Percentiles rank a stretch among this genome's conserved stretches.
These are phyloP conservation scores for Cyprinodon brontotheroides DNA, from an alignment of 2,113 vertebrate genomes.

Conservation along the genomic window DNA sequence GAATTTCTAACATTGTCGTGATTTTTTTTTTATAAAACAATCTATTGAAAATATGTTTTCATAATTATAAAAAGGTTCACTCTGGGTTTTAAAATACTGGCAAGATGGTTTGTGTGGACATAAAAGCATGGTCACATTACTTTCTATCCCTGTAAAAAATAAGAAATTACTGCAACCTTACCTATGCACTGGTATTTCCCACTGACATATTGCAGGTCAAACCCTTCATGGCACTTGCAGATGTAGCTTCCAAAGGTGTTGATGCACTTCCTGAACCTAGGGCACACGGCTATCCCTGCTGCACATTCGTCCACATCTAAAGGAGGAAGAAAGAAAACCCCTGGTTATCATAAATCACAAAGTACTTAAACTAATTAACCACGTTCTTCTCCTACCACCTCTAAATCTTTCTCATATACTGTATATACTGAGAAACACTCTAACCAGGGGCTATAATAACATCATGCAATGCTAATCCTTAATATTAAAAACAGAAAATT, in stretches of 20 bases:
- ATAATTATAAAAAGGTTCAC: not conserved
- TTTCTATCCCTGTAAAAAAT: constrained; percentile 2
- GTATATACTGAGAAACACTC: not conserved
- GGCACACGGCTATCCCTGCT: constrained; percentile 86
- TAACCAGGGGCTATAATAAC: constrained; percentile 1
- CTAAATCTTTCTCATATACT: not conserved
- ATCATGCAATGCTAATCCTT: not conserved
- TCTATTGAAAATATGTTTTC: not conserved
- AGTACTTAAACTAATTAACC: not conserved
- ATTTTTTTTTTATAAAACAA: not conserved
- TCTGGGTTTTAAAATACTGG: not conserved
- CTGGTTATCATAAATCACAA: not conserved
- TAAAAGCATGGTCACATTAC: not conserved
- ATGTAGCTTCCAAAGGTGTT: constrained; percentile 98
- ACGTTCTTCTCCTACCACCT: constrained; percentile 8
- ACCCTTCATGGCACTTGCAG: constrained; percentile 94
- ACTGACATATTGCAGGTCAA: constrained; percentile 91
- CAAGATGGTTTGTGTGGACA: not conserved
- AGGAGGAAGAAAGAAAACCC: constrained; percentile 5
- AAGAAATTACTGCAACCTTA: constrained; percentile 62
- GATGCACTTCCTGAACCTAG: constrained; percentile 90
- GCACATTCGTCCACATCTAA: constrained; percentile 95
- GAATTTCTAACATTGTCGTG: not conserved
- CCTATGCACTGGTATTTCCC: constrained; percentile 97
- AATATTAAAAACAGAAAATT: constrained; percentile 23